Evolutionary conservation across 2,797 vertebrate genomes (phyloP).

Genomic region (Lepidocolaptes lacrymiger): DNA sequence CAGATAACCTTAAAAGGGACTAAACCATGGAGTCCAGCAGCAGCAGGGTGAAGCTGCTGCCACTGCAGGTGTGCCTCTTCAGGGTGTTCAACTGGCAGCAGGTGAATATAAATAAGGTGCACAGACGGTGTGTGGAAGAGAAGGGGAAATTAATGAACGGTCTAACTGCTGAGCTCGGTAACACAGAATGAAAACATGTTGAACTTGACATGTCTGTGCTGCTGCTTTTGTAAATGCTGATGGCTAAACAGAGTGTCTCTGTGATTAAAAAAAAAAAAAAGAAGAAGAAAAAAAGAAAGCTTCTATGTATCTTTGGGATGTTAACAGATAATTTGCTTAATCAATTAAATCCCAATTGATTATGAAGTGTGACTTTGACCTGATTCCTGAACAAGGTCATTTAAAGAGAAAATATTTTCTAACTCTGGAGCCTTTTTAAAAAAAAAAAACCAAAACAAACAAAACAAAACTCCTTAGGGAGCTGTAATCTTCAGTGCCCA

Average conservation of each 20-base stretch:
- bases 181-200: slow-evolving; percentile 40
- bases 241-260: not conserved
- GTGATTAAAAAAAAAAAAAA: not conserved
- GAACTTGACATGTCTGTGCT: slow-evolving; percentile 47
- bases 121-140: not conserved
- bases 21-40: not conserved
- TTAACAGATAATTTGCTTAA: not conserved
- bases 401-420: slow-evolving; percentile 17
- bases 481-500: slow-evolving; percentile 35
- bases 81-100: slow-evolving; percentile 19
- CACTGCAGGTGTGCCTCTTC: slow-evolving; percentile 44
- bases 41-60: not conserved
- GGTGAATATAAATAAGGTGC: slow-evolving; percentile 52
- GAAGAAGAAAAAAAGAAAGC: not conserved
- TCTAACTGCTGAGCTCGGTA: slow-evolving; percentile 26
- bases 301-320: not conserved
- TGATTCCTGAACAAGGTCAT: not conserved
- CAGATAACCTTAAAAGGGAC: not conserved
- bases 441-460: not conserved
- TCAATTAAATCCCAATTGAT: not conserved
- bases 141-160: slow-evolving; percentile 14
- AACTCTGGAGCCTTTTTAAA: not conserved
- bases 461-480: not conserved
- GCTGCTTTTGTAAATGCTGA: slow-evolving; percentile 36
- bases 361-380: not conserved